Base-by-base conservation (phyloP, 1,140 invertebrate species). In the Hyles euphorbiae region DNA sequence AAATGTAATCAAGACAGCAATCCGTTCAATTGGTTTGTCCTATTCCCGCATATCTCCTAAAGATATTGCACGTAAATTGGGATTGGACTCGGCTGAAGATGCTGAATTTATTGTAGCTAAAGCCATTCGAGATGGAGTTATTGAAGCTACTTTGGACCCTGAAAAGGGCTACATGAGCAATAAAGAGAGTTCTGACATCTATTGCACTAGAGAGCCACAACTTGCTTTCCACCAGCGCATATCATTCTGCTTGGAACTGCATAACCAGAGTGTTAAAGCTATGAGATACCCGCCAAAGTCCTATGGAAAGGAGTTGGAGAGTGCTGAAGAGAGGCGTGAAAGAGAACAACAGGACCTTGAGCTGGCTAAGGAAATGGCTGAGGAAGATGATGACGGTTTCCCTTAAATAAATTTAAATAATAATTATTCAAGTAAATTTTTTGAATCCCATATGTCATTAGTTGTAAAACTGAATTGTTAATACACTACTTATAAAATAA, bases 21-120 rank as follows among this genome's bases (percentile, higher is more conserved):
- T 99, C 50, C 91, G 98, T 46, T 97, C 97, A 60, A 99, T 99
- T 84, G 98, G 97, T 9, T 82, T 98, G 1, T 98, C 98, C 0
- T 99, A 99, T 87, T 99, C 98, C 0, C 92, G 97, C 53, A 99
- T 99, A 67, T 98, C 97, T 7, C 94, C 99, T 0, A 92, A 94
- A 58, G 98, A 99, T 87, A 98, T 99, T 74, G 98, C 98, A 6
- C 91, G 93, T 61, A 99, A 99, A 78, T 88, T 99, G 32, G 94
- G 96, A 8, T 89, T 99, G 11, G 98, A 98, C 79, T 98, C 96
- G 7, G 94, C 97, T 3, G 97, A 98, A 79, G 98, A 99, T 92
- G 98, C 98, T 0, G 98, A 99, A 85, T 99, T 98, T 81, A 99
- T 99, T 81, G 98, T 99, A 0, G 98, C 98, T 0, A 99, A 99